Evolutionary conservation across 2,888 invertebrate genomes (phyloP), one percentile per base, ranked within the genome.

Genomic region (Hypercompe scribonia): DNA sequence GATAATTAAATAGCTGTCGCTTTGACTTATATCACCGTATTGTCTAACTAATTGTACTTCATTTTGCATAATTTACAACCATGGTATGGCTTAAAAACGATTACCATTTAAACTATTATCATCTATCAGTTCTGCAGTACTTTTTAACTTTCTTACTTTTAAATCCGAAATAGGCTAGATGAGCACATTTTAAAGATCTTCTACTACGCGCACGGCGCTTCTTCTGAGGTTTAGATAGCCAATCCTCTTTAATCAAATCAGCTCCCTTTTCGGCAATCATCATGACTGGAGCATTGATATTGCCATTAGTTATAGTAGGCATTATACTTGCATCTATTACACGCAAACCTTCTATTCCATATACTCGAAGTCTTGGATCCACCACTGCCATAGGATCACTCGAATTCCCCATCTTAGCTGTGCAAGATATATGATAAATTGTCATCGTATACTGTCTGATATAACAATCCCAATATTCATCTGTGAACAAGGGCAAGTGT

Each of bases 211-310:
- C 89, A 63, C 82, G 81, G 68, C 80, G 86, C 78, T 89, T 89
- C 76, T 86, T 90, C 61, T 85, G 77, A 21, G 82, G 76, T 73
- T 86, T 90, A 33, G 91, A 89, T 28, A 96, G 84, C 98, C 98
- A 98, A 54, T 97, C 94, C 69, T 96, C 96, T 88, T 98, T 98
- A 54, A 98, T 97, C 92, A 98, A 90, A 90, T 98, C 98, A 2
- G 98, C 97, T 0, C 97, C 98, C 87, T 98, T 98, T 88, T 98
- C 98, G 0, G 96, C 98, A 34, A 98, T 98, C 98, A 98, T 98
- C 46, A 98, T 97, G 0, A 97, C 97, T 0, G 98, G 98, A 0
- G 98, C 98, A 86, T 98, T 98, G 33, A 98, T 98, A 86, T 98
- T 98, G 0, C 98, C 98, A 88, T 97, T 98, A 0, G 98, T 98